Percentiles rank a stretch among this genome's conserved stretches.
Conservation (phyloP, 1,140 invertebrate genomes). For the Bombus vancouverensis region DNA sequence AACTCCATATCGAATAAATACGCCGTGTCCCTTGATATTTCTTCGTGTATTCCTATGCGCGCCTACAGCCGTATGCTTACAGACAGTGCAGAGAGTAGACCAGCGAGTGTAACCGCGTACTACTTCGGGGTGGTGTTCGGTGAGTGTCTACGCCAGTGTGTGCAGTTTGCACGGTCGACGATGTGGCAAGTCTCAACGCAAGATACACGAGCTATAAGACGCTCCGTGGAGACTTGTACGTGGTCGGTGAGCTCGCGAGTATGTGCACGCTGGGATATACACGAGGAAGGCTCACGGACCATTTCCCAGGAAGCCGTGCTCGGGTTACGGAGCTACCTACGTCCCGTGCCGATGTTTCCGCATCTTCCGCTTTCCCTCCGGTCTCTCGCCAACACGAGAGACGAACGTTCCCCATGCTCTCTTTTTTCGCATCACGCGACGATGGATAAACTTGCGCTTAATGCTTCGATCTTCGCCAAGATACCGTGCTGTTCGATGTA, state of each 20-base stretch:
- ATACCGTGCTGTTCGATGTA: not conserved
- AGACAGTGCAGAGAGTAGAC: not conserved
- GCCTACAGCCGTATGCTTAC: not conserved
- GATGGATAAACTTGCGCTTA: constrained; percentile 16
- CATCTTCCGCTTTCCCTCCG: not conserved
- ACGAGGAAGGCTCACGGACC: constrained; percentile 57
- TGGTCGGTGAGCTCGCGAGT: constrained; percentile 21
- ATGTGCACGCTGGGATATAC: constrained; percentile 32
- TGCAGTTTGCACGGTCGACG: constrained; percentile 15
- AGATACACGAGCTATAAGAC: constrained; percentile 39
- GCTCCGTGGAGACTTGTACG: constrained; percentile 9
- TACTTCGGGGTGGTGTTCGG: not conserved
- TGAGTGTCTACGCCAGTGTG: not conserved
- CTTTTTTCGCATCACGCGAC: not conserved
- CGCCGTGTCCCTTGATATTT: not conserved
- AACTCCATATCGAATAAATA: constrained; percentile 6
- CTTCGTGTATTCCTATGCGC: not conserved
- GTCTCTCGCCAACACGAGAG: not conserved
- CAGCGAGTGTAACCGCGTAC: not conserved
- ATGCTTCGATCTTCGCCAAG: not conserved
- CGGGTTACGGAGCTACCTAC: constrained; percentile 46
- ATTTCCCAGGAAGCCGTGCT: constrained; percentile 70
- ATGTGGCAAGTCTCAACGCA: constrained; percentile 34
- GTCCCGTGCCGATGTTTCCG: not conserved
- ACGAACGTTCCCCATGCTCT: not conserved